These are phyloP conservation scores for Leptocoma aspasia DNA, from an alignment of 2,113 vertebrate species.

Conservation along the genomic window DNA sequence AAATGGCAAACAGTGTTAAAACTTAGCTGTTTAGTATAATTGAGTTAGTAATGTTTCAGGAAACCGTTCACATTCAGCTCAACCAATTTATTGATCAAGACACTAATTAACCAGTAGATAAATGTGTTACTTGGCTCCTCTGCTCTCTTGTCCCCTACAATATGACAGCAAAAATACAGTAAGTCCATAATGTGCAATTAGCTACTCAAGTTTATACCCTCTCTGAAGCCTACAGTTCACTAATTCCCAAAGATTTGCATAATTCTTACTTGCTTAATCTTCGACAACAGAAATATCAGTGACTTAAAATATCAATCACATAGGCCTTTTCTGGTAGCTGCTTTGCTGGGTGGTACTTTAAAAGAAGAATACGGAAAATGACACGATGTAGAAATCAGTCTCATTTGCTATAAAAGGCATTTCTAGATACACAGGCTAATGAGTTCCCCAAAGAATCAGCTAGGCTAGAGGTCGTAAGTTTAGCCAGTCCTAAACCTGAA, in stretches of 20 bases:
- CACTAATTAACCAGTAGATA: background rate
- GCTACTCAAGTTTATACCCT: background rate
- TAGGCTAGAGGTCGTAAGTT: background rate
- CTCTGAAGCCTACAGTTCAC: background rate
- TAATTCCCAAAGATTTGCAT: background rate
- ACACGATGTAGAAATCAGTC: background rate
- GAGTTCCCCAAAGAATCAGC: slow-evolving; percentile 32
- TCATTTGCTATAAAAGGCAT: background rate
- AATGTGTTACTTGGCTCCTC: background rate
- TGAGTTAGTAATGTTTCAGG: background rate
- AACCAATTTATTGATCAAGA: background rate
- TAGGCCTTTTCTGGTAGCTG: background rate
- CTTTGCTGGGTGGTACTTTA: background rate
- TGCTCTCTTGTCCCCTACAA: background rate
- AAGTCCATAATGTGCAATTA: background rate
- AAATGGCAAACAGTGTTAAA: background rate
- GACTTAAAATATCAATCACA: background rate
- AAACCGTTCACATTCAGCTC: background rate
- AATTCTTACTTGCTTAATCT: background rate
- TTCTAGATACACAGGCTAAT: background rate
- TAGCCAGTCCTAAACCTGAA: background rate
- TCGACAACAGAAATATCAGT: background rate
- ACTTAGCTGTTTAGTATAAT: background rate
- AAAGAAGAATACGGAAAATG: background rate
- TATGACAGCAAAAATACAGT: background rate